These are phyloP conservation scores for Scrobipalpa atriplicella DNA, from an alignment of 2,888 invertebrate species.

Conservation along the genomic window DNA sequence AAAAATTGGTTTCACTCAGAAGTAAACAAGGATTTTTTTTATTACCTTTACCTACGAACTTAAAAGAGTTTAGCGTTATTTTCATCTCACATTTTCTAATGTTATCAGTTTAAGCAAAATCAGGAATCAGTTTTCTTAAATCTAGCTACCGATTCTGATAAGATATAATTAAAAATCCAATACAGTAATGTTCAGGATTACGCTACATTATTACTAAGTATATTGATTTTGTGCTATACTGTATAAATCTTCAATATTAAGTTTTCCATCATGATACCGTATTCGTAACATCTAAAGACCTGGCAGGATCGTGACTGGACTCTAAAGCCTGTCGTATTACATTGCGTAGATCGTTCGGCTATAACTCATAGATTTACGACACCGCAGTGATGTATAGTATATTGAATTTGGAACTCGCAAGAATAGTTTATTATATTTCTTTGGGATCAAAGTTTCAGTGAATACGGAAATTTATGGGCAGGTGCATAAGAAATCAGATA, in stretches of 20 bases:
- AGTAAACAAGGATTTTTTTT: background rate
- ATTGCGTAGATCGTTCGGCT: background rate
- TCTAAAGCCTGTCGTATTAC: constrained; percentile 10
- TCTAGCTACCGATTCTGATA: too few species aligned
- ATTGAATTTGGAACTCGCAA: constrained; percentile 2
- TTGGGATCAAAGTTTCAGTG: background rate
- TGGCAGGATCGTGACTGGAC: background rate
- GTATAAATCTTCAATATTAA: background rate
- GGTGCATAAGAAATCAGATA: background rate
- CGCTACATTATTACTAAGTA: too few species aligned
- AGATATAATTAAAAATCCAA: too few species aligned
- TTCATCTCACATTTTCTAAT: too few species aligned
- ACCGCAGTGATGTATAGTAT: constrained; percentile 2
- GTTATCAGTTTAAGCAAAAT: too few species aligned
- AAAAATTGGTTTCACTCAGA: constrained; percentile 7
- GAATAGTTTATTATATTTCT: constrained; percentile 4
- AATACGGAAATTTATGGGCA: background rate
- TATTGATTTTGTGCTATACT: too few species aligned
- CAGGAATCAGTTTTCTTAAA: too few species aligned
- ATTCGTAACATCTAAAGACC: background rate
- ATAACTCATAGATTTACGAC: constrained; percentile 15
- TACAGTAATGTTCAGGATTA: too few species aligned
- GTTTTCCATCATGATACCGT: constrained; percentile 1
- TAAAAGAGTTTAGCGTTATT: too few species aligned
- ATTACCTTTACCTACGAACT: too few species aligned